These are phyloP conservation scores for Diplazon laetatorius DNA, from an alignment of 2,888 invertebrate species.

Conservation along the genomic window DNA sequence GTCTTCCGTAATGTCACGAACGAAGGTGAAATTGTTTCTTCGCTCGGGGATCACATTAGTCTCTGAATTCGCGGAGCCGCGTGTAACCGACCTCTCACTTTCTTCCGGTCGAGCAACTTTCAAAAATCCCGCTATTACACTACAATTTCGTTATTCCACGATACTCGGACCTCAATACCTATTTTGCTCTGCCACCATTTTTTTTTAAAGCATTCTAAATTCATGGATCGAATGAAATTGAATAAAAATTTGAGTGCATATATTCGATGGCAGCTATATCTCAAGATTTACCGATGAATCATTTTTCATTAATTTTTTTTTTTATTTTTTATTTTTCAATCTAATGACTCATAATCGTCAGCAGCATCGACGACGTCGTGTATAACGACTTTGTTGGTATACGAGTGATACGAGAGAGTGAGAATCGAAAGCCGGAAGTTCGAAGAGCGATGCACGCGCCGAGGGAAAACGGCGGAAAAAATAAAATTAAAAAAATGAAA, in stretches of 20 bases:
- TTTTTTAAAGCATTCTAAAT: not conserved
- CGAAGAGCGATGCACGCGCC: too few species aligned
- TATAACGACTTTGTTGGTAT: constrained; percentile 19
- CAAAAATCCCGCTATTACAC: constrained; percentile 50
- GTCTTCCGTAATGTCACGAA: constrained; percentile 17
- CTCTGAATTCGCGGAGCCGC: constrained; percentile 51
- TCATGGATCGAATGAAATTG: too few species aligned
- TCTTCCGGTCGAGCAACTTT: constrained; percentile 63
- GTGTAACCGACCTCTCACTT: constrained; percentile 63
- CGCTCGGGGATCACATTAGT: constrained; percentile 47
- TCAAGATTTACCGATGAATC: too few species aligned
- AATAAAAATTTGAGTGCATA: too few species aligned
- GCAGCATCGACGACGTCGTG: constrained; percentile 14
- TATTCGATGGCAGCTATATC: too few species aligned
- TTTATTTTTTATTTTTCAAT: too few species aligned
- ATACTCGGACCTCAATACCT: constrained; percentile 1
- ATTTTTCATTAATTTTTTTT: too few species aligned
- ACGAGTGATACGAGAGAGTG: not conserved
- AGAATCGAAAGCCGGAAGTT: not conserved
- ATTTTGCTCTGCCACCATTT: not conserved
- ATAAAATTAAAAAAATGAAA: too few species aligned
- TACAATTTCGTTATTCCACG: constrained; percentile 30
- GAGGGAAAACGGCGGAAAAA: too few species aligned
- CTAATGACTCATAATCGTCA: constrained; percentile 40
- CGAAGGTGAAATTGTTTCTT: constrained; percentile 58